phyloP scores from a whole-genome alignment of 1,140 invertebrate species.

The Notospermus geniculatus region DNA sequence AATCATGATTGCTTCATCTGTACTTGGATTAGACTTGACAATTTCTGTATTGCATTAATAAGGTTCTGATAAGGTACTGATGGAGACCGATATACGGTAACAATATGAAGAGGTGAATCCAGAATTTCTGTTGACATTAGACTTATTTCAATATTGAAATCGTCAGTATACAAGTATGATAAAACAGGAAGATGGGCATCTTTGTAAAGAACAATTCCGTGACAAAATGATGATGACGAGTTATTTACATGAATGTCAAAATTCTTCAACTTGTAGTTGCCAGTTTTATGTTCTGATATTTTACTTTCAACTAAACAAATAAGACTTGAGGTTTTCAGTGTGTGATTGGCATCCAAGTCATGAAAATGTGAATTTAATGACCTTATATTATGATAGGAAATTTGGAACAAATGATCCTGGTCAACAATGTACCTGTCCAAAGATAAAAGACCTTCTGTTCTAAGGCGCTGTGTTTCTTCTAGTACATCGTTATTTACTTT shows the following conservation, averaged over 20 bases:
- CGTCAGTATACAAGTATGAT: not conserved
- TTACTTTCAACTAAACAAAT: not conserved
- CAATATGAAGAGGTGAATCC: not conserved
- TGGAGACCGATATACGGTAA: not conserved
- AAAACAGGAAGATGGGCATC: not conserved
- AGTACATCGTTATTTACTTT: not conserved
- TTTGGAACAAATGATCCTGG: not conserved
- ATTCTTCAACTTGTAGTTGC: no score
- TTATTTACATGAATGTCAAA: conserved; percentile 3
- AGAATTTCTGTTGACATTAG: not conserved
- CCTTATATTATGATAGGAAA: not conserved
- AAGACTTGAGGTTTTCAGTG: not conserved
- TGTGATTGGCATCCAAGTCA: conserved; percentile 1
- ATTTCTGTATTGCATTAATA: not conserved
- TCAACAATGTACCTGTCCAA: not conserved
- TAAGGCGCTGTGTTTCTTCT: not conserved
- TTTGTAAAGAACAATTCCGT: not conserved
- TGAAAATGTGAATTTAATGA: conserved; percentile 3
- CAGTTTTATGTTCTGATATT: not conserved
- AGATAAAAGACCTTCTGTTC: not conserved
- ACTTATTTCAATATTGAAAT: conserved; percentile 1
- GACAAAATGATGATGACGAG: not conserved
- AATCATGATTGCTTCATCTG: not conserved
- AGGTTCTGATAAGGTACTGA: not conserved
- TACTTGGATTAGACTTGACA: not conserved